Evolutionary conservation across 2,888 invertebrate species (phyloP), one percentile per base, ranked within the genome.

Genomic region (Oeneis ivallda): DNA sequence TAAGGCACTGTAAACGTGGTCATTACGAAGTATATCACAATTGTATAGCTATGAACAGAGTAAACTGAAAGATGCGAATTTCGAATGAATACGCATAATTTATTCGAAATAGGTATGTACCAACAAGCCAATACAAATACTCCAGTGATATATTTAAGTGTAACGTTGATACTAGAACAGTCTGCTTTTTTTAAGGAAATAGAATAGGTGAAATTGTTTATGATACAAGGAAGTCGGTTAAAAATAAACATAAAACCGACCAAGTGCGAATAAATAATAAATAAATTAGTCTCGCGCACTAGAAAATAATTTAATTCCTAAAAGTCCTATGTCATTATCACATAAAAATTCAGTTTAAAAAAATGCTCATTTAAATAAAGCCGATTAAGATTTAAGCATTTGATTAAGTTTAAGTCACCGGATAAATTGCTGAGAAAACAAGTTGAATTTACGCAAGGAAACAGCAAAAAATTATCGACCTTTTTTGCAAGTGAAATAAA

Each of bases 1-100:
- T 70, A 72, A 72, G 66, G 72, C 65, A 71, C 70, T 67, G 70
- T 68, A 71, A 68, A 62, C 64, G 70, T 60, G 53, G 63, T 66
- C 62, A 66, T 67, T 70, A 64, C 62, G 53, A 50, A 67, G 49
- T 68, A 43, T 10, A 65, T 70, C 67, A 69, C 54, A 47, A 52
- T 50, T 50, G 10, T 58, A 59, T 45, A 34, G 7, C 39, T 45
- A 17, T 10, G 37, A 37, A 37, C 32, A 3, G 53, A 19, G 13
- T n/a, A 13, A 47, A 37, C 37, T 50, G 53, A 58, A 59, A 68
- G 11, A 60, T 47, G 32, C 13, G 45, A 11, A 7, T 37, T 37
- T 7, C 9, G n/a, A 43, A 26, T 41, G n/a, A 56, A 19, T 41
- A 26, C 13, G 13, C 45, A 7, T 45, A 32, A 57, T 26, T 4